phyloP scores from a whole-genome alignment of 1,140 invertebrate species.

The Cydia splendana region DNA sequence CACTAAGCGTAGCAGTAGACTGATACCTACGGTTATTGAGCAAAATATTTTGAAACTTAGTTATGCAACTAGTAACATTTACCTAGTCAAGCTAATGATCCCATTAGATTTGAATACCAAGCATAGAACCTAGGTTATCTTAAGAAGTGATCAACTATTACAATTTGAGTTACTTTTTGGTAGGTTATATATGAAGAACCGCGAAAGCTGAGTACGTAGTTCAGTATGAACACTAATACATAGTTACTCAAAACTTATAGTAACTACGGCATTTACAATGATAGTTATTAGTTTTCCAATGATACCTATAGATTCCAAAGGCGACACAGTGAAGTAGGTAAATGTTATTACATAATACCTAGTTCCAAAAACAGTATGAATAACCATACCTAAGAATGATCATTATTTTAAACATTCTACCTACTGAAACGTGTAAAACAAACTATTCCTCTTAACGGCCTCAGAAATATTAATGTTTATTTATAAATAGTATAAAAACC shows the following conservation, averaged over 20 bases:
- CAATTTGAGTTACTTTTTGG: not conserved
- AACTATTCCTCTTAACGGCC: not conserved
- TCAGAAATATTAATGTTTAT: not conserved
- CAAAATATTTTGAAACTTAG: conserved; percentile 61
- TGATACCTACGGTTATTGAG: conserved; percentile 48
- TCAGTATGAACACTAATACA: no score
- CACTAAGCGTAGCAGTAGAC: not conserved
- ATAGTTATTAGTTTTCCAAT: no score
- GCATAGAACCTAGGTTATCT: not conserved
- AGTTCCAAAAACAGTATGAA: no score
- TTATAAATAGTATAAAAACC: not conserved
- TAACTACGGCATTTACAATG: no score
- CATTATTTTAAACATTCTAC: no score
- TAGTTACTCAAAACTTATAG: no score
- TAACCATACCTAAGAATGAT: no score
- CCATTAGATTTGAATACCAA: conserved; percentile 9
- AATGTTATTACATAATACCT: no score
- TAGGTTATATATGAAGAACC: not conserved
- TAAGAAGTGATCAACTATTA: not conserved
- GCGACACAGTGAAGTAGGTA: no score
- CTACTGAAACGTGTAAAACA: not conserved
- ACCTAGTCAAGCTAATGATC: conserved; percentile 35
- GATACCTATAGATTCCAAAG: no score
- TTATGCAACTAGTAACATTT: conserved; percentile 56
- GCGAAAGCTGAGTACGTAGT: not conserved